These are phyloP conservation scores for Hemiprocne comata DNA, from an alignment of 2,113 vertebrate species.

Conservation along the genomic window DNA sequence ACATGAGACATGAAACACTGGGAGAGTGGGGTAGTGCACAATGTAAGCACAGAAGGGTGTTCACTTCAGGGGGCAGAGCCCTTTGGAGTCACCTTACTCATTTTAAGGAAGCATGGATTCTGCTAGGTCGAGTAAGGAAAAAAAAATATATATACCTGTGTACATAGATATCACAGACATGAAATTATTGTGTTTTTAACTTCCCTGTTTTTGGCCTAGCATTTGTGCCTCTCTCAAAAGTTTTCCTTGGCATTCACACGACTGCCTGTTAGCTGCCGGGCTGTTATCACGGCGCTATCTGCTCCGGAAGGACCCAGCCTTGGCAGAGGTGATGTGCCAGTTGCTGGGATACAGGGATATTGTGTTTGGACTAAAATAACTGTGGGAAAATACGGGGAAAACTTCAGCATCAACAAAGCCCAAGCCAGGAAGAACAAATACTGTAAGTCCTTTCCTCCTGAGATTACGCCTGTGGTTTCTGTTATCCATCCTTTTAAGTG, in stretches of 20 bases:
- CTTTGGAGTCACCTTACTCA: not conserved
- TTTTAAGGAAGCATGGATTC: not conserved
- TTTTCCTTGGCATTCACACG: not conserved
- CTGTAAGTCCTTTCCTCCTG: slow-evolving; percentile 10
- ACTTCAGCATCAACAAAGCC: slow-evolving; percentile 23
- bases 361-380: not conserved
- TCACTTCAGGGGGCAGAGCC: not conserved
- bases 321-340: not conserved
- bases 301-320: not conserved
- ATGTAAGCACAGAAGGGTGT: not conserved
- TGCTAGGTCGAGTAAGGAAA: not conserved
- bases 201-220: not conserved
- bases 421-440: slow-evolving; percentile 33
- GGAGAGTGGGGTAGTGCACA: not conserved
- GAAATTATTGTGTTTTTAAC: not conserved
- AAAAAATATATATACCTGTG: not conserved
- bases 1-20: not conserved
- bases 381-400: not conserved
- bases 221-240: not conserved
- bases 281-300: not conserved
- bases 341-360: not conserved
- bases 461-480: slow-evolving; percentile 7
- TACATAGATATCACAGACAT: not conserved
- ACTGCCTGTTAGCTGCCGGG: not conserved
- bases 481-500: not conserved